Evolutionary conservation across 2,888 invertebrate genomes (phyloP), one percentile per base, ranked within the genome.

Genomic region (Abrostola triplasia): DNA sequence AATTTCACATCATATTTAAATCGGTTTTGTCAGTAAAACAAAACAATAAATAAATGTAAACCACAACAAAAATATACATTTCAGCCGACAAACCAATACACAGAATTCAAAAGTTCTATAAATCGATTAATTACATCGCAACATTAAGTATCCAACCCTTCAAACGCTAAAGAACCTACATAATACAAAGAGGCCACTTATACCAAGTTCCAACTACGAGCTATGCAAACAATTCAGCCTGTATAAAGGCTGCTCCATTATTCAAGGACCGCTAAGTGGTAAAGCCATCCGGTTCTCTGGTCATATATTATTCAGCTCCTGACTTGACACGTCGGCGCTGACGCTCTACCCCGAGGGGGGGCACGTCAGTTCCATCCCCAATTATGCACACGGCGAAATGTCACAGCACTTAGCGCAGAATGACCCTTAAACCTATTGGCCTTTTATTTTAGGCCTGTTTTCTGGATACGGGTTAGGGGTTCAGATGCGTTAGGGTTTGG

Each of bases 381-480:
- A 94, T 94, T 94, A 94, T 94, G 92, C 93, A 92, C 86, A 85
- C 86, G 87, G 81, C 89, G 88, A 92, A 92, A 92, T 90, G 93
- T 92, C 93, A 90, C 87, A 81, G 77, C 92, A 91, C 92, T 93
- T 91, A 91, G 87, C 80, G 76, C 77, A 68, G 80, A 84, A 84
- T 93, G 94, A 94, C 94, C 94, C 92, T 92, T 89, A 93, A 86
- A 94, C 94, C 94, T 88, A 94, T 91, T 94, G 92, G 90, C 94
- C 92, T 90, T 91, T 93, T 92, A 89, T 92, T 89, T 89, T 81
- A 78, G 86, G 24, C 24, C 24, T 85, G 78, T 87, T 87, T 87
- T 85, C 82, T 73, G 84, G 82, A 85, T 85, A 73, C 82, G 82
- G 88, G 89, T 91, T 90, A 90, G 89, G 79, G 83, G 81, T 80